Base-by-base conservation (phyloP, 2,888 invertebrate genomes). In the Agonum fuliginosum region DNA sequence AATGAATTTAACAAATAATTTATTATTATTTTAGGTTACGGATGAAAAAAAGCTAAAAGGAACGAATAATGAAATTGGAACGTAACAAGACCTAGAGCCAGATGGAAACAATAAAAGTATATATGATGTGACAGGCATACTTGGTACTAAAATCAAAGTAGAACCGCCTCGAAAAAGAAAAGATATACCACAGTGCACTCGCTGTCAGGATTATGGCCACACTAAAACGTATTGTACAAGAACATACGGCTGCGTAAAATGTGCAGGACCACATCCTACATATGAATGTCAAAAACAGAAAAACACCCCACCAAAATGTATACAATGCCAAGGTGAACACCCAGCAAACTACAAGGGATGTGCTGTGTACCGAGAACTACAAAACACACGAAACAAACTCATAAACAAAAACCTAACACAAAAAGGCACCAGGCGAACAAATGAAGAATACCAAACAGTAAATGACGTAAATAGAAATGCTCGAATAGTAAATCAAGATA, bases 101-200 rank as follows among this genome's bases (percentile, higher is more conserved):
- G 34, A 65, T 6, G 17, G 71, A 27, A 78, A 79, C 14, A 80
- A 80, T 30, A 79, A 79, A 78, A 65, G 79, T 12, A 76, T 78
- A 10, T 80, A 78, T 46, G 69, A 79, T 48, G 22, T 80, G 27
- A 14, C 65, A 71, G 17, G 70, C 4, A 24, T 80, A 24, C 65
- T 75, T 43, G 46, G 78, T 19, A 67, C 14, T 0, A 27, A 41
- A 72, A 78, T 79, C 62, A 75, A 41, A 58, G 78, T 75, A 46
- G 79, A 79, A 79, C 79, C 77, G 70, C 73, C 78, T 2, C 30
- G 79, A 43, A 67, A 67, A 51, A 62, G 17, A 34, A 20, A 72
- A 72, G n/a, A n/a, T n/a, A n/a, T n/a, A n/a, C n/a, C n/a, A n/a
- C n/a, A n/a, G n/a, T n/a, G n/a, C n/a, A n/a, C n/a, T n/a, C n/a